Base-by-base conservation (phyloP, 2,888 invertebrate species). In the Callyntrura sp. region DNA sequence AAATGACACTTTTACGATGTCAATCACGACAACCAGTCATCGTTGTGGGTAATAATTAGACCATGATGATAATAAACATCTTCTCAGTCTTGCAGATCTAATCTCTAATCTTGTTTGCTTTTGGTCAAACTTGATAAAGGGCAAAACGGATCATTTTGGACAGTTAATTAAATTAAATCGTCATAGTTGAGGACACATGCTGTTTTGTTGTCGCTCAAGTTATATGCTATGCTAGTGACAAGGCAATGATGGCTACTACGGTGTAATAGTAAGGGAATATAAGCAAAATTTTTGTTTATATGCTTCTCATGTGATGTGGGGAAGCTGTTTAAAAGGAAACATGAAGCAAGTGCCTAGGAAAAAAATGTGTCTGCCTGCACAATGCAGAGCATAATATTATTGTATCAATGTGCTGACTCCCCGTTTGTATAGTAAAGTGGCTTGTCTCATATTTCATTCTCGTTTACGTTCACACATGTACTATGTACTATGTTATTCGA, bases 141-240 rank as follows among this genome's bases (percentile, higher is more conserved):
- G 57, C 78, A 55, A 79, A 55, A 48, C 1, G 57, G 78, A 79
- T 79, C 55, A 57, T 57, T 79, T 9, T 4, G 55, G 55, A 57
- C 35, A 79, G 57, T 79, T 79, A 57, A 79, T 79, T 79, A 28
- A 79, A 79, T 79, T 79, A 79, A 55, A 57, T 79, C 28, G 0
- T 55, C 78, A 57, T 79, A 48, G 78, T 0, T 2, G 3, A 20
- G 25, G 57, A 17, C 57, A 79, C 55, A 79, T 79, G 78, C 28
- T 57, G 48, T 48, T 25, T 9, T 57, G 76, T 51, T 48, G 45
- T 55, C n/a, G 9, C 65, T n/a, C 17, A 20, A 11, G 5, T 25
- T 65, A 8, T 65, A 3, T 25, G 9, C 14, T 14, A 9, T 5
- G 6, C 14, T 60, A n/a, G 35, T 35, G 6, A n/a, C 43, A 11